Conservation (phyloP, 2,113 vertebrate genomes). For the Todiramphus chloris region DNA sequence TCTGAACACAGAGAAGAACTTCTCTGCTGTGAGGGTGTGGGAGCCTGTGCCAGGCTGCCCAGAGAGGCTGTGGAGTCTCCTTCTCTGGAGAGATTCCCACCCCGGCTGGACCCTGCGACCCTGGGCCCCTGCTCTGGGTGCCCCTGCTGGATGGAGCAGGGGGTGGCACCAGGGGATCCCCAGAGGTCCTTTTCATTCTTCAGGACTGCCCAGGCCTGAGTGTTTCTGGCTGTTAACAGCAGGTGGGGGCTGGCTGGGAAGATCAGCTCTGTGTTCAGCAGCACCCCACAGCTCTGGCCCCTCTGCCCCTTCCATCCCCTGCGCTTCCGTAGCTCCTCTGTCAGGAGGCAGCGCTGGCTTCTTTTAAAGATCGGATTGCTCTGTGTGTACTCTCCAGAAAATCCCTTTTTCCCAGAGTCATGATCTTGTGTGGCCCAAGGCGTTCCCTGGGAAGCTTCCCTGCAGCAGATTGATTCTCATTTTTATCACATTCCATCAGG, state of each 20-base stretch:
- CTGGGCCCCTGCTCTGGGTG: too few relatives aligned
- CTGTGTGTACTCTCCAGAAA: not conserved
- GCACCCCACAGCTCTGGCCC: not conserved
- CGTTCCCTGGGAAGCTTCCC: constrained; percentile 37
- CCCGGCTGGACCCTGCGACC: too few relatives aligned
- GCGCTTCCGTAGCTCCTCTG: not conserved
- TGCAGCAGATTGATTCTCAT: constrained; percentile 54
- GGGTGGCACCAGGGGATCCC: too few relatives aligned
- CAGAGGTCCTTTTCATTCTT: too few relatives aligned
- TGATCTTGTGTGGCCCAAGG: constrained; percentile 63
- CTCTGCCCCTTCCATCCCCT: not conserved
- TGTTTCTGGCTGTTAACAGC: not conserved
- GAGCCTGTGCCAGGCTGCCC: too few relatives aligned
- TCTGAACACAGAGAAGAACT: too few relatives aligned
- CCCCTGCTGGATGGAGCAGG: too few relatives aligned
- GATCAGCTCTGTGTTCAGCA: not conserved
- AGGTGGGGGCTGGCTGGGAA: not conserved
- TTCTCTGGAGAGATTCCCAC: too few relatives aligned
- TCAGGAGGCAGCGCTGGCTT: not conserved
- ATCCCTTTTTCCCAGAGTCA: not conserved
- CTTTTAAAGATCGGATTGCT: not conserved
- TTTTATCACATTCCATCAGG: constrained; percentile 65
- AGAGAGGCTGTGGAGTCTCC: too few relatives aligned
- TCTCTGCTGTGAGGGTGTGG: too few relatives aligned
- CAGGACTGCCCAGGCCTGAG: not conserved